Conservation (phyloP, 1,140 invertebrate genomes). For the Colletes latitarsis region DNA sequence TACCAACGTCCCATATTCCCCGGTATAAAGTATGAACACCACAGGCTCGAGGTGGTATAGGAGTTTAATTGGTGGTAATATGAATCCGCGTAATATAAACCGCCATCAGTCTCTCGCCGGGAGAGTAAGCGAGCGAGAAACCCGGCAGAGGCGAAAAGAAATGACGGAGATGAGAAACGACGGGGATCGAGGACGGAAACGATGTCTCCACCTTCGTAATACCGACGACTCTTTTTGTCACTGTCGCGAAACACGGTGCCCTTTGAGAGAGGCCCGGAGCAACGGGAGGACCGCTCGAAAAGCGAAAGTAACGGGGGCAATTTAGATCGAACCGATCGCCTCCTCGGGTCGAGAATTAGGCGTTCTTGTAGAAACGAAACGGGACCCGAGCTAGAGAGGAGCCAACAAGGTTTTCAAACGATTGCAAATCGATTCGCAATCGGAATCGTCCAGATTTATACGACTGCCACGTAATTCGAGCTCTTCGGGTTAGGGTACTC, state of each 20-base stretch:
- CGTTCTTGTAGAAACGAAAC: not conserved
- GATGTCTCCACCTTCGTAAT: slow-evolving; percentile 68
- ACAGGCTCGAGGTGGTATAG: slow-evolving; percentile 65
- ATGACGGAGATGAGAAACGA: slow-evolving; percentile 33
- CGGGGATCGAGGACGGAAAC: slow-evolving; percentile 32
- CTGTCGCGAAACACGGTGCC: slow-evolving; percentile 59
- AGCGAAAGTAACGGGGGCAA: slow-evolving; percentile 16
- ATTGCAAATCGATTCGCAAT: not conserved
- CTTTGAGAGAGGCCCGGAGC: slow-evolving; percentile 54
- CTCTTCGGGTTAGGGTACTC: no score
- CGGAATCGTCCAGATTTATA: no score
- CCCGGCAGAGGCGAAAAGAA: not conserved
- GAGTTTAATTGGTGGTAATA: slow-evolving; percentile 77
- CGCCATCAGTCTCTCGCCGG: slow-evolving; percentile 70
- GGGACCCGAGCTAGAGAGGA: no score
- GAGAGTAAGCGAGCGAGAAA: slow-evolving; percentile 50
- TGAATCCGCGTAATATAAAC: slow-evolving; percentile 76
- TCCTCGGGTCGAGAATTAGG: slow-evolving; percentile 25
- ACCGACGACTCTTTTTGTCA: slow-evolving; percentile 65
- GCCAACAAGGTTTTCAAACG: slow-evolving; percentile 25
- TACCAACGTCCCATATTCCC: slow-evolving; percentile 58
- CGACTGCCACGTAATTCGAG: not conserved
- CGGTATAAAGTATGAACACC: slow-evolving; percentile 69
- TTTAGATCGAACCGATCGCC: slow-evolving; percentile 34
- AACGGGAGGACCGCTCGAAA: not conserved